phyloP scores from a whole-genome alignment of 2,113 vertebrate genomes.

The Toxotes chatareus region DNA sequence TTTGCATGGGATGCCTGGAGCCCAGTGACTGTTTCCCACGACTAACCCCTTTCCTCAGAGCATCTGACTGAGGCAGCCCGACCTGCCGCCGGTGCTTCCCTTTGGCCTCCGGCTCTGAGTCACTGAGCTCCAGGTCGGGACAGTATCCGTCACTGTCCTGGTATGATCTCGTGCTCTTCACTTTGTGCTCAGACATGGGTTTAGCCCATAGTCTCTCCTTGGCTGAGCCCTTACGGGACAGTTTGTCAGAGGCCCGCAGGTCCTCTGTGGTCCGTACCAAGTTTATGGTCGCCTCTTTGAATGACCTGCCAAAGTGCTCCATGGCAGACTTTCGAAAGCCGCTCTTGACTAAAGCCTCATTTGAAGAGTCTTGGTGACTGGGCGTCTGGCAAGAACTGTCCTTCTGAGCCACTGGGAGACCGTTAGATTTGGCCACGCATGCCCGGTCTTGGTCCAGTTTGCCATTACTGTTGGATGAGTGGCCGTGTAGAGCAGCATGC shows the following conservation, averaged over 20 bases:
- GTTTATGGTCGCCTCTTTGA: conserved; percentile 93
- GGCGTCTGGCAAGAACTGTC: conserved; percentile 89
- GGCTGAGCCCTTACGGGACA: conserved; percentile 80
- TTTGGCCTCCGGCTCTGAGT: conserved; percentile 94
- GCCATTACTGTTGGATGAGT: conserved; percentile 88
- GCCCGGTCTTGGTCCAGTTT: conserved; percentile 84
- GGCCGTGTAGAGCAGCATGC: conserved; percentile 89
- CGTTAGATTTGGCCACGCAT: conserved; percentile 85
- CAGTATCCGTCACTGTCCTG: conserved; percentile 97
- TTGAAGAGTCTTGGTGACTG: conserved; percentile 79
- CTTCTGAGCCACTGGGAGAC: conserved; percentile 87
- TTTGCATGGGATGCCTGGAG: conserved; percentile 89
- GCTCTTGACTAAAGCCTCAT: conserved; percentile 84
- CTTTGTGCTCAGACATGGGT: conserved; percentile 81
- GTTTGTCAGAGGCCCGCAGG: conserved; percentile 88
- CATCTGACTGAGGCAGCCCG: conserved; percentile 77
- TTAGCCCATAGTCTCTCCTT: conserved; percentile 91
- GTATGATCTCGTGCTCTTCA: conserved; percentile 81
- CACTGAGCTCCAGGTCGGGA: conserved; percentile 95
- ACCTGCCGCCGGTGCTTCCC: conserved; percentile 85
- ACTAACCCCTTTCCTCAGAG: conserved; percentile 71
- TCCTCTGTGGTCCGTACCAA: conserved; percentile 91
- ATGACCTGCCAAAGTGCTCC: conserved; percentile 92
- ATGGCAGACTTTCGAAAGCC: conserved; percentile 88
- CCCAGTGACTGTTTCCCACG: conserved; percentile 86